These are phyloP conservation scores for Pavo muticus DNA, from an alignment of 2,113 vertebrate species.

Conservation along the genomic window DNA sequence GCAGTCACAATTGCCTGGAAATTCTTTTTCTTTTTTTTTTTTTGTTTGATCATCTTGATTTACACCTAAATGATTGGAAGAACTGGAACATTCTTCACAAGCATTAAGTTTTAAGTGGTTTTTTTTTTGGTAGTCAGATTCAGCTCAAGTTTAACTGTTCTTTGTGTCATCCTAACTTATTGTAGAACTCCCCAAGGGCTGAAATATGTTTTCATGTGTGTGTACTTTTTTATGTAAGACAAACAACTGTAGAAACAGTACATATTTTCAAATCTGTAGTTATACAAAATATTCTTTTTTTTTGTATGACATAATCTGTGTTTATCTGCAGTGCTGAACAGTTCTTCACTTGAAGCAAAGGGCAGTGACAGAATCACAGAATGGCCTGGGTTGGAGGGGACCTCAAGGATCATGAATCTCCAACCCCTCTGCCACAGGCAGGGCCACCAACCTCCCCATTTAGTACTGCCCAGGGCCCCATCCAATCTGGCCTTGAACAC, in stretches of 20 bases:
- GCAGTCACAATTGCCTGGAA: not conserved
- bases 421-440: too few relatives aligned
- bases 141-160: not conserved
- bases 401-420: too few relatives aligned
- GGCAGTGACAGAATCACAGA: not conserved
- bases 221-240: not conserved
- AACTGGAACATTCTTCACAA: not conserved
- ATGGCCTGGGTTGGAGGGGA: too few relatives aligned
- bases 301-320: not conserved
- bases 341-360: not conserved
- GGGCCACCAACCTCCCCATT: too few relatives aligned
- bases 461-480: too few relatives aligned
- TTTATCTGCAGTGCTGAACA: not conserved
- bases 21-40: not conserved
- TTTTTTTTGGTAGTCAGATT: not conserved
- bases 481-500: too few relatives aligned
- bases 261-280: not conserved
- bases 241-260: not conserved
- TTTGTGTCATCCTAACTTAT: not conserved
- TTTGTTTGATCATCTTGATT: not conserved
- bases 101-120: not conserved
- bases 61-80: not conserved
- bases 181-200: not conserved
- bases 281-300: not conserved
- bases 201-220: not conserved